Evolutionary conservation across 1,140 invertebrate species (phyloP), one percentile per base, ranked within the genome.

Genomic region (Hermatobates lingyangjiaoensis): DNA sequence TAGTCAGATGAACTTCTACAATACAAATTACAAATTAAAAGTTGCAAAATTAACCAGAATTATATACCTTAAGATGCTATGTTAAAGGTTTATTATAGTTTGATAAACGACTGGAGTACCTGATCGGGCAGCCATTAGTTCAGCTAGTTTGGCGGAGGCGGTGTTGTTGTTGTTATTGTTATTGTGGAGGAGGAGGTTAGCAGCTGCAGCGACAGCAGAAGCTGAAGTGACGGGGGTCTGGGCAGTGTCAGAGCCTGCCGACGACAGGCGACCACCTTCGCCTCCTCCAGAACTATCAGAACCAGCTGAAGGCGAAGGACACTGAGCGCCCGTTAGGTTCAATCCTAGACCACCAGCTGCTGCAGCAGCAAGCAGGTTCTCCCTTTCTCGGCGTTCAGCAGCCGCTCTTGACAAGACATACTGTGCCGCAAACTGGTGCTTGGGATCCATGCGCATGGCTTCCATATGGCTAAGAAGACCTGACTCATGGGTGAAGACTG

Each of bases 391-490:
- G 59, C 87, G 74, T 61, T 91, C 87, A 23, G 87, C 88, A 4
- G 88, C 88, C 7, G 87, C 88, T 58, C 87, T 71, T 54, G 85
- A 89, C 48, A 92, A 72, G 21, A 92, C 87, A 64, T 91, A 91
- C 63, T 93, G 88, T 24, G 89, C 88, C 27, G 88, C 88, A 63
- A 92, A 92, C 64, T 92, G 88, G 74, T 92, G 88, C 68, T 92
- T 93, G 2, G 88, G 87, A 68, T 93, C 88, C 87, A 91, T 92
- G 60, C 88, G 76, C 89, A 92, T 92, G 62, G 91, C 87, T 63
- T 93, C 89, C 88, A 93, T 92, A 64, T 93, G 89, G 54, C 81
- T 84, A 48, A 93, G 72, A 24, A 93, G 72, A 64, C 87, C 88
- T 69, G 83, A 83, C 72, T 93, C 88, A 63, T 91, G 85, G 44